Evolutionary conservation across 1,140 invertebrate species (phyloP), one percentile per base, ranked within the genome.

Genomic region (Drosophila busckii): DNA sequence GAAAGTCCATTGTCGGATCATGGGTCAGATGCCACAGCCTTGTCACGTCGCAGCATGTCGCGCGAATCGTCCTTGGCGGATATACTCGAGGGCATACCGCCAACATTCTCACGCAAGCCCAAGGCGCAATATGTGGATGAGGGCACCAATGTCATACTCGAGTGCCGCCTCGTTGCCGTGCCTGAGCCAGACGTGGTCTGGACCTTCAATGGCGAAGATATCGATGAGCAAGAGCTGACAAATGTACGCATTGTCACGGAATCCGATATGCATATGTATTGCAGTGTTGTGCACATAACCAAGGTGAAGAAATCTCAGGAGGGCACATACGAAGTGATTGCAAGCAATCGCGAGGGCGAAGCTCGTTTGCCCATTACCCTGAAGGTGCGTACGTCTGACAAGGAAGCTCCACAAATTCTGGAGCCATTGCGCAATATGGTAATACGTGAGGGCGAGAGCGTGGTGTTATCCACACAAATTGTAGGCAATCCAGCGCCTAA

Each of bases 241-340:
- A 90, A 90, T 59, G 88, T 94, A n/a, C 90, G 90, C 0, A 90
- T 97, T 20, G 90, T 90, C 1, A 94, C 92, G 0, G 92, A 94
- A 85, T 95, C 94, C 5, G 95, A 97, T 69, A 94, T 96, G 90
- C 95, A 97, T 67, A 96, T 95, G 92, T 97, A 96, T 70, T 93
- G 91, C 44, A 95, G 93, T 61, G 91, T 93, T 8, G 88, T 97
- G 4, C 93, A 92, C 76, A 95, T 97, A 44, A 92, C 91, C 15
- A 92, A 94, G 70, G 92, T 95, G 0, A 90, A 91, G 53, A 94
- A 93, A 61, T 88, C 87, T 25, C 95, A 97, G 88, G 95, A 96
- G 88, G 97, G 97, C 13, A 91, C 89, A 7, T 98, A 97, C 85
- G 95, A 96, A 71, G 93, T 97, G 3, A 88, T 94, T 19, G 95